Evolutionary conservation across 1,140 invertebrate genomes (phyloP), one percentile per base, ranked within the genome.

Genomic region (Heliothis virescens): DNA sequence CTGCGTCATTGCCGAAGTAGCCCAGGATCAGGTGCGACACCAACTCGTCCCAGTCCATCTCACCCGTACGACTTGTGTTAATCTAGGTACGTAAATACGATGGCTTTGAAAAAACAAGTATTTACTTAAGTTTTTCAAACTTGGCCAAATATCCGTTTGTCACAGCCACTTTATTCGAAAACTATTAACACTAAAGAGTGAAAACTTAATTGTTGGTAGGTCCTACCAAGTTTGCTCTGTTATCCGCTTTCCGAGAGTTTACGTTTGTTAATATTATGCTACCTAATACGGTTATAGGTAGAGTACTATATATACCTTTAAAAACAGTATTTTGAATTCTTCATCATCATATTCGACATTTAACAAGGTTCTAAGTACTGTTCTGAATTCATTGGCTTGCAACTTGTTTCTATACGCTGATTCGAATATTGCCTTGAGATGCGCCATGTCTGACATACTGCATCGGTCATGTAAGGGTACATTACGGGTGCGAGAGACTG

Each of bases 1-100:
- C 92, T 2, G 94, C 95, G 81, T 96, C 96, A 81, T 96, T 96
- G 52, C 95, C 94, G 85, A 96, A 95, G 89, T 96, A 97, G 53
- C 96, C 96, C 69, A 97, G 90, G 50, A 97, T 94, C 12, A 97
- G 85, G 90, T 96, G 96, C 0, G 96, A 96, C 9, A 97, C 95
- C 80, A 97, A 95, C 89, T 97, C 96, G 84, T 97, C 95, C 96
- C 96, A 97, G 15, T 95, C 96, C 15, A 96, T 95, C 69, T 95
- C 92, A n/a, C 95, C 96, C 81, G 96, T 94, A 53, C 95, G 90
- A 77, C 90, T 94, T 53, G 95, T 93, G 75, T 95, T 95, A 71
- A 95, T 95, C 94, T 95, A 69, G 9, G 34, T 5, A 76, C 26
- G 26, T 7, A n/a, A 15, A 15, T 15, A 9, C 29, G 12, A 62